phyloP scores from a whole-genome alignment of 2,113 vertebrate species.

The Lagenorhynchus albirostris region DNA sequence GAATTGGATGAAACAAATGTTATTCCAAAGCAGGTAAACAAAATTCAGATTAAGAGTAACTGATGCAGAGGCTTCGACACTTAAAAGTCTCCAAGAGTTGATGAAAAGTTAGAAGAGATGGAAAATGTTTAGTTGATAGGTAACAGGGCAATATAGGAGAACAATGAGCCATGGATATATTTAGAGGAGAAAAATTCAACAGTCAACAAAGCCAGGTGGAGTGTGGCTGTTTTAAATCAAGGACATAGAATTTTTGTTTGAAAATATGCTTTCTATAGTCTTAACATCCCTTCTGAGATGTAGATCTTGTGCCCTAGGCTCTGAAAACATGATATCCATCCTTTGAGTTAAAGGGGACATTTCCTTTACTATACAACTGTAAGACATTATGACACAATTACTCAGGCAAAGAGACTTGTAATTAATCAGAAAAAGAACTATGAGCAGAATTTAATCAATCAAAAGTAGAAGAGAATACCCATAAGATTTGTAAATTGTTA shows the following conservation, averaged over 20 bases:
- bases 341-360: neutral
- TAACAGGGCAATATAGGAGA: neutral
- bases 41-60: neutral
- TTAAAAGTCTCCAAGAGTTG: neutral
- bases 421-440: neutral
- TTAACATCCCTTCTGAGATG: neutral
- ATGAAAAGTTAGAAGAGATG: neutral
- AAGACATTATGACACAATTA: neutral
- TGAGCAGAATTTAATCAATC: neutral
- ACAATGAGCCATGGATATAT: neutral
- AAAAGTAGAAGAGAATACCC: neutral
- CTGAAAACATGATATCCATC: neutral
- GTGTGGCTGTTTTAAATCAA: neutral
- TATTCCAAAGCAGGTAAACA: neutral
- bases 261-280: neutral
- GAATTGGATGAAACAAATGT: neutral
- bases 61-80: neutral
- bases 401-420: neutral
- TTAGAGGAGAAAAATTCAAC: neutral
- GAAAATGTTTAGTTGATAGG: neutral
- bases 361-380: neutral
- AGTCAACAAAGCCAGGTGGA: neutral
- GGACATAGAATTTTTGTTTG: neutral
- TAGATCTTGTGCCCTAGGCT: too few species aligned
- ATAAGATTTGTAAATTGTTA: neutral